Evolutionary conservation across 2,797 vertebrate species (phyloP), one percentile per base, ranked within the genome.

Genomic region (Poeciliopsis infans): DNA sequence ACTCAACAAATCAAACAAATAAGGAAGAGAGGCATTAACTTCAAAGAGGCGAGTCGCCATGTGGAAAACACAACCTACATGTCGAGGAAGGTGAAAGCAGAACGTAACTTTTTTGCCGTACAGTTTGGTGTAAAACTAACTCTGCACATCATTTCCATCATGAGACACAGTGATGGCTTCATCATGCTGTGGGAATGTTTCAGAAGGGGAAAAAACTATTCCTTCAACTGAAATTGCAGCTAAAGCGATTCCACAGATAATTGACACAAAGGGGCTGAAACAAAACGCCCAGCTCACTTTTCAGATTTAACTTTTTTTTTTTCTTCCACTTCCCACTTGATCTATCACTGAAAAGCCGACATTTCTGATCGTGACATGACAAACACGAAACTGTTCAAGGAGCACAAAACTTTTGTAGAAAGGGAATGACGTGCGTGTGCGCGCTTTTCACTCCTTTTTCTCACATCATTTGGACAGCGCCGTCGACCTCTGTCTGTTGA

Each of bases 401-500:
- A 6, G 23, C 12, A n/a, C 5, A 0, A 2, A 43, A n/a, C 10
- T 13, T 43, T 69, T 25, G 11, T 1, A 53, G 33, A 53, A 20
- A 13, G n/a, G 51, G 8, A 74, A 13, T 39, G 25, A 16, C 36
- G 11, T 55, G n/a, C 39, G 31, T 45, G 36, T 43, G 31, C 41
- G 23, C 77, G 18, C 20, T 25, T 84, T 59, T 57, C 55, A 69
- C 12, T 55, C 81, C 72, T 68, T 83, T 75, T 75, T 57, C 0
- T 46, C 18, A 39, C 68, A 25, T 71, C 77, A 43, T 53, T 79
- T 28, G 39, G 70, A 23, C 57, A 74, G 79, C 71, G 78, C 7
- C 36, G 78, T 78, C 83, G 84, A 84, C 85, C 78, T 72, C 82
- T 41, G 59, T 45, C 84, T 25, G 69, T 69, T 18, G 72, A 83